phyloP scores from a whole-genome alignment of 2,797 vertebrate species.

The Natrix natrix region DNA sequence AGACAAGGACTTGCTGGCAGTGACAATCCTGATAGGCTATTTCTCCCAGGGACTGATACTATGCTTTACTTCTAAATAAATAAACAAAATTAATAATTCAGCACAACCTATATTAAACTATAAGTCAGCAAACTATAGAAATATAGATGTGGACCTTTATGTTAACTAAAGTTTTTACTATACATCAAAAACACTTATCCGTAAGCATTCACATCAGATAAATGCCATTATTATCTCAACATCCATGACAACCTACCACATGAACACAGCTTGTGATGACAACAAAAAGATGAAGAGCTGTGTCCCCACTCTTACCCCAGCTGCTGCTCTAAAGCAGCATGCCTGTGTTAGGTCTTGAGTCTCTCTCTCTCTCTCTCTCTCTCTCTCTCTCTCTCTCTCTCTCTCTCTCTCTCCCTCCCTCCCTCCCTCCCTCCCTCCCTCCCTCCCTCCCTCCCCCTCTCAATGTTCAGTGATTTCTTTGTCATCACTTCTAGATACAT shows the following conservation, averaged over 20 bases:
- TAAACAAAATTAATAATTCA: slow-evolving; percentile 34
- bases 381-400: too few species aligned
- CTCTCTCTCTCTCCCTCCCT: too few species aligned
- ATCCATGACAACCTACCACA: neutral
- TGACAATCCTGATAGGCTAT: slow-evolving; percentile 14
- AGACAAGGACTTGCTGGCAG: slow-evolving; percentile 37
- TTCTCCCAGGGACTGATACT: slow-evolving; percentile 24
- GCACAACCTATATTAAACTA: neutral
- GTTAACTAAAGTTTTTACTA: neutral
- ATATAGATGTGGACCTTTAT: neutral
- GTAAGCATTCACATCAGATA: neutral
- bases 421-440: too few species aligned
- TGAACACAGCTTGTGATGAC: neutral
- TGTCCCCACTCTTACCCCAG: neutral
- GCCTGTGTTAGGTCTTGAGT: neutral
- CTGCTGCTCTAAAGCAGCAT: neutral
- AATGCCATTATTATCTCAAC: neutral
- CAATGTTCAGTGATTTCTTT: neutral
- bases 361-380: too few species aligned
- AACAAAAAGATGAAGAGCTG: neutral
- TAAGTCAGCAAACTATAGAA: neutral
- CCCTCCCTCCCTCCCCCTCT: neutral
- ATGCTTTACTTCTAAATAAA: slow-evolving; percentile 7
- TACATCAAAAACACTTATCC: neutral
- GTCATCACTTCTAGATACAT: neutral